Base-by-base conservation (phyloP, 35 echinoderm and acorn worm species). In the Antedon bifida region DNA sequence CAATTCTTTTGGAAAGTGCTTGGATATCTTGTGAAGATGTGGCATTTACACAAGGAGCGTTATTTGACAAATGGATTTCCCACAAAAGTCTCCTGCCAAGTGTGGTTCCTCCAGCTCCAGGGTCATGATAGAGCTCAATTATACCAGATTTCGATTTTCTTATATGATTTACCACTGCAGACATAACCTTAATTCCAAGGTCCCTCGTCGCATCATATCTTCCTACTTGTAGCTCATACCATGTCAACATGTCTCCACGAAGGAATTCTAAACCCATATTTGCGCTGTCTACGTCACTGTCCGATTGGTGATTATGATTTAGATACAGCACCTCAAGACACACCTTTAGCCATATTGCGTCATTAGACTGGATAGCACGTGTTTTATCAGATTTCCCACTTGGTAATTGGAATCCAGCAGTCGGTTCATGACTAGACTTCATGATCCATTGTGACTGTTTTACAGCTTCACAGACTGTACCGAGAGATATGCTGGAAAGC, bases 61-160 rank as follows among this genome's bases (percentile, higher is more conserved):
- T 26, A 0, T 39, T 11, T 3, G 10, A 7, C 3, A 78, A 23
- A 77, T 88, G 86, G 16, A 83, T 51, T 82, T 88, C 86, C 86
- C 86, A 88, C 0, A 88, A 76, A 17, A 82, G 56, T 75, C 86
- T 36, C 38, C 86, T 81, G 1, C 45, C 39, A 36, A 88, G 75
- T 42, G 86, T 88, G 7, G 86, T 88, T 39, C 86, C 86, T 0
- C 86, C 86, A 36, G 56, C 79, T 17, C 80, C 79, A 35, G 86
- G 86, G 13, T 82, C 86, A 77, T 88, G 86, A 35, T 30, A 88
- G 33, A 88, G 29, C 32, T 79, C 39, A 0, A 88, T 38, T 76
- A 83, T 82, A 26, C 42, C 31, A 35, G 86, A 88, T 23, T 36
- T 76, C 0, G 38, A 56, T 16, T 31, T 46, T 5, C 77, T 32